Percentiles rank a stretch among this genome's conserved stretches.
phyloP scores from a whole-genome alignment of 1,140 invertebrate genomes.

The Condylostylus longicornis region DNA sequence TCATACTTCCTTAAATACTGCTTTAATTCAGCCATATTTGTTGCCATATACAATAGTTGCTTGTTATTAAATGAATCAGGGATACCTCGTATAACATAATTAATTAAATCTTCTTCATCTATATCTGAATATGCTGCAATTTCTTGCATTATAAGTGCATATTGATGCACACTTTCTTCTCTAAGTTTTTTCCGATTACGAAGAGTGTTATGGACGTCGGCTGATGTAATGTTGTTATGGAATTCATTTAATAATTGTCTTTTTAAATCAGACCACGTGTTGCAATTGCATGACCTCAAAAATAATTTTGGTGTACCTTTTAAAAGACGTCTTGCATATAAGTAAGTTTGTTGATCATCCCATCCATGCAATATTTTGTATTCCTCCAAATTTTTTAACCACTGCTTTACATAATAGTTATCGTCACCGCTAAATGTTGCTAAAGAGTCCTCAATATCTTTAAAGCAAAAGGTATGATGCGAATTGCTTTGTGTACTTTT shows the following conservation, averaged over 20 bases:
- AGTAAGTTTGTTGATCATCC: neutral
- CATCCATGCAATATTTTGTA: neutral
- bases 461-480: too few relatives aligned
- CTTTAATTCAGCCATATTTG: neutral
- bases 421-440: too few relatives aligned
- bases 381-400: neutral
- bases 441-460: too few relatives aligned
- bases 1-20: neutral
- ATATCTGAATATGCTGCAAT: neutral
- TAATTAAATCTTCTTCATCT: neutral
- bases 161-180: neutral
- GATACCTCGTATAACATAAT: neutral
- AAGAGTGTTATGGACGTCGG: neutral
- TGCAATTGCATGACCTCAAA: neutral
- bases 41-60: neutral
- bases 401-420: too few relatives aligned
- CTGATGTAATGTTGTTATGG: neutral
- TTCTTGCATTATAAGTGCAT: neutral
- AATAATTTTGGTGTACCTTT: neutral
- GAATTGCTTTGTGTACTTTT: too few relatives aligned
- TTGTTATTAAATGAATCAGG: neutral
- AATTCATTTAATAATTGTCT: neutral
- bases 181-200: neutral
- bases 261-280: neutral
- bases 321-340: neutral